Evolutionary conservation across 2,888 invertebrate genomes (phyloP).

Genomic region (Drosophila pseudotalamancana): DNA sequence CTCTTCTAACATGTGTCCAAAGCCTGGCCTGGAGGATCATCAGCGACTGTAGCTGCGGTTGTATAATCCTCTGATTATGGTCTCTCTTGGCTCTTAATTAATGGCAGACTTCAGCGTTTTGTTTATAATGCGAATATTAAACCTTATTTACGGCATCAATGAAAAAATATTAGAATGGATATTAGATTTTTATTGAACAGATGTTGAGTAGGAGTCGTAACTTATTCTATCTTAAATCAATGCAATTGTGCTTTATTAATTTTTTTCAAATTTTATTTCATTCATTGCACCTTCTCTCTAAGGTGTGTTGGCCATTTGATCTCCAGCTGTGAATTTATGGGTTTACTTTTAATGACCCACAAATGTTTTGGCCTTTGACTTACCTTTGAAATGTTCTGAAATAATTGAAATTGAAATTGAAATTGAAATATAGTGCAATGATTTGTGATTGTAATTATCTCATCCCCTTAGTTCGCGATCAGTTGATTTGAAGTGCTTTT

Average conservation of each 20-base stretch:
- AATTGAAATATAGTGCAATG: no score
- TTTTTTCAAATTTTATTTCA: not conserved
- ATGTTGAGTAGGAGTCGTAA: no score
- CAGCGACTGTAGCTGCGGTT: constrained; percentile 34
- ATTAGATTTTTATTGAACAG: not conserved
- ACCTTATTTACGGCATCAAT: constrained; percentile 1
- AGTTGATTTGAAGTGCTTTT: constrained; percentile 5
- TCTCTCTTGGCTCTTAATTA: constrained; percentile 26
- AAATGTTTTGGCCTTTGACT: not conserved
- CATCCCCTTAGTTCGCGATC: not conserved
- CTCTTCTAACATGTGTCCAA: constrained; percentile 21
- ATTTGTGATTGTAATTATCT: not conserved
- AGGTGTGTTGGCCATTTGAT: not conserved
- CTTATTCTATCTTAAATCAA: not conserved
- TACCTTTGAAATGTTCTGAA: no score
- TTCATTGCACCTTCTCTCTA: not conserved
- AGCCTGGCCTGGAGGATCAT: constrained; percentile 32
- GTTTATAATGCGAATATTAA: no score
- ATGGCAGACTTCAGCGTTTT: constrained; percentile 31
- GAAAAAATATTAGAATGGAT: not conserved
- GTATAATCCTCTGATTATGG: constrained; percentile 50
- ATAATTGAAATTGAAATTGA: no score
- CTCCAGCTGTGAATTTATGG: not conserved
- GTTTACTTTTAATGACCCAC: not conserved
- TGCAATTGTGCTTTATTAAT: no score